phyloP scores from a whole-genome alignment of 2,888 invertebrate genomes.

The Idaea straminata region DNA sequence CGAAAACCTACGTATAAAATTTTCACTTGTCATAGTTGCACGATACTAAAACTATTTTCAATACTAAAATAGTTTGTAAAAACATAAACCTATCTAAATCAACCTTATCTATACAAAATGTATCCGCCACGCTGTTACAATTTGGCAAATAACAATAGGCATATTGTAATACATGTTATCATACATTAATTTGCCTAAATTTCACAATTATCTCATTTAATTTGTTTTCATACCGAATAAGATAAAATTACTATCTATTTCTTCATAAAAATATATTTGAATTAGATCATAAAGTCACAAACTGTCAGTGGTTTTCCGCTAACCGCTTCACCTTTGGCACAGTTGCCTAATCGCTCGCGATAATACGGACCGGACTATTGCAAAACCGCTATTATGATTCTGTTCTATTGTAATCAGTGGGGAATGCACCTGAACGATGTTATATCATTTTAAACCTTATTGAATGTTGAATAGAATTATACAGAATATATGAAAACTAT shows the following conservation, averaged over 20 bases:
- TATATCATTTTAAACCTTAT: not conserved
- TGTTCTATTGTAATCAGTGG: slow-evolving; percentile 1
- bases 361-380: slow-evolving; percentile 8
- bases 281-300: not conserved
- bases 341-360: slow-evolving; percentile 12
- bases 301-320: not conserved
- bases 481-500: not conserved
- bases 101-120: not conserved
- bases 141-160: slow-evolving; percentile 1
- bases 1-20: too few species aligned
- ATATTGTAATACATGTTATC: not conserved
- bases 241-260: not conserved
- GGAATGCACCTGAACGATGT: not conserved
- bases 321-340: slow-evolving; percentile 18
- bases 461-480: not conserved
- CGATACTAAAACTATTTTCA: not conserved
- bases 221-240: not conserved
- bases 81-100: not conserved
- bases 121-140: not conserved
- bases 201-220: not conserved
- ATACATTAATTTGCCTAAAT: not conserved
- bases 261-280: slow-evolving; percentile 7
- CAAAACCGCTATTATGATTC: not conserved
- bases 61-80: not conserved
- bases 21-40: too few species aligned